Base-by-base conservation (phyloP, 2,797 vertebrate species). In the Alosa sapidissima region DNA sequence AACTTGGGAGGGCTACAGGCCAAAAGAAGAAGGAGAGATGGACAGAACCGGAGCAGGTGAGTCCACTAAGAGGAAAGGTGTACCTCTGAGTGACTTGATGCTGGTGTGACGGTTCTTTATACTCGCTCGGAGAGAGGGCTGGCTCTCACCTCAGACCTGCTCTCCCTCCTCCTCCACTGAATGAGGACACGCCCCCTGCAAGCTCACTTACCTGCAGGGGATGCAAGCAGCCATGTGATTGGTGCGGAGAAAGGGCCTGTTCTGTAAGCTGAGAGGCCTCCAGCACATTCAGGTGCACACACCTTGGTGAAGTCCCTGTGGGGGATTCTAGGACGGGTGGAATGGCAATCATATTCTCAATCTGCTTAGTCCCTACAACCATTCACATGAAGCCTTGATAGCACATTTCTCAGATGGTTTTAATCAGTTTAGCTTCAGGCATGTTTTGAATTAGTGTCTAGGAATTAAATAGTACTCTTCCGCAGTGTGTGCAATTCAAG, bases 61-160 rank as follows among this genome's bases (percentile, higher is more conserved):
- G 91, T 86, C 87, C 94, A 95, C 94, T 88, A 91, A 95, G 94
- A 95, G 94, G 94, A 24, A 7, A 91, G 87, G 93, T 89, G 89
- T 94, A 89, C 94, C 95, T 95, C 95, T 92, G 90, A 95, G 95
- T 95, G 60, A 36, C 88, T 88, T 90, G 84, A 19, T 78, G 87
- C 24, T n/a, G 45, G 68, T 81, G 84, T 52, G 19, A 21, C 45
- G 65, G 45, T 75, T 81, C 14, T 62, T 91, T 96, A 94, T 96
- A 94, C 94, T 81, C 89, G 81, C 81, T 90, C 83, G 3, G 48
- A 47, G 45, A 60, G 58, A 5, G 60, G 82, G 90, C 91, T 92
- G 89, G 90, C 88, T 87, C 81, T 82, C 88, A 49, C 36, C 14
- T 48, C 47, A 85, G 89, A 82, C 85, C 90, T 81, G 58, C 48